A percentile compares a stretch with the other conserved stretches of the same genome.
These are phyloP conservation scores for Diarsia mendica DNA, from an alignment of 2,888 invertebrate species.

Conservation along the genomic window DNA sequence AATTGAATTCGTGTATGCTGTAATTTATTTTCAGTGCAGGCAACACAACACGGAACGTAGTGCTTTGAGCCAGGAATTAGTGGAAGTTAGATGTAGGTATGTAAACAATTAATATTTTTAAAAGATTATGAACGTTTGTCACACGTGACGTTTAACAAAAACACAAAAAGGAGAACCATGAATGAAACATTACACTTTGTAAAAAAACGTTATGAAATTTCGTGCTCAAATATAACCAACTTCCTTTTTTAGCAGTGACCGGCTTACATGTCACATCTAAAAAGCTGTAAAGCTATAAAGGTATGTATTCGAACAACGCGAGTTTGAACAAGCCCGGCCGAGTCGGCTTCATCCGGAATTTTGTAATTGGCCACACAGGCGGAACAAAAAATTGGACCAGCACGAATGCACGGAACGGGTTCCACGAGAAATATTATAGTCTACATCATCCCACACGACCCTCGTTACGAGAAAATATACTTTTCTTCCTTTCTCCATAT, in stretches of 20 bases:
- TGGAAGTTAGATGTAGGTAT: neutral
- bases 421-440: conserved; percentile 65
- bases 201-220: neutral
- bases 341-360: conserved; percentile 73
- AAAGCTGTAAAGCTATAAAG: conserved; percentile 36
- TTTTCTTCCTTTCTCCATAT: conserved; percentile 57
- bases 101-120: neutral
- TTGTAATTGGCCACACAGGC: conserved; percentile 75
- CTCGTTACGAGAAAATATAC: conserved; percentile 61
- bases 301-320: conserved; percentile 61
- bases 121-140: neutral
- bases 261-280: conserved; percentile 5
- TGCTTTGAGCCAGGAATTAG: conserved; percentile 20
- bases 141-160: neutral
- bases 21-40: conserved; percentile 49
- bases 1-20: conserved; percentile 57
- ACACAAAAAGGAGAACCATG: neutral
- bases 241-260: conserved; percentile 3
- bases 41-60: conserved; percentile 13
- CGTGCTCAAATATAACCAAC: neutral
- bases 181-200: neutral
- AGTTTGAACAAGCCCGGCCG: conserved; percentile 73
- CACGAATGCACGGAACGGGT: conserved; percentile 67
- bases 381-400: conserved; percentile 72
- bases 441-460: conserved; percentile 56